These are phyloP conservation scores for Andrena dorsata DNA, from an alignment of 2,888 invertebrate genomes.

Conservation along the genomic window DNA sequence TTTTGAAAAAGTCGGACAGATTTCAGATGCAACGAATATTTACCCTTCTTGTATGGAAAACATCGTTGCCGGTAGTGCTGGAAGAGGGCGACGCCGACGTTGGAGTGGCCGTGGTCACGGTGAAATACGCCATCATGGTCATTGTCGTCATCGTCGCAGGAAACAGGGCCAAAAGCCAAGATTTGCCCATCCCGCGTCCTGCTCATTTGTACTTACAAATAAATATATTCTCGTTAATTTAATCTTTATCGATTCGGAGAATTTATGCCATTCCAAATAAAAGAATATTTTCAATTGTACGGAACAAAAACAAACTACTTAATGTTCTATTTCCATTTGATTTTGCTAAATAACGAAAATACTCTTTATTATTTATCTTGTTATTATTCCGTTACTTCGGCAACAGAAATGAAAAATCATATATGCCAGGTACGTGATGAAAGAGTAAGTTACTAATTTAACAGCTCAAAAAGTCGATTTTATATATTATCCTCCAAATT, in stretches of 20 bases:
- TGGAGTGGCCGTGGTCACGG: slow-evolving; percentile 73
- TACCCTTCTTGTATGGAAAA: slow-evolving; percentile 72
- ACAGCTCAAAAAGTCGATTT: no score
- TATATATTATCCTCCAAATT: no score
- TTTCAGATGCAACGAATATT: slow-evolving; percentile 9
- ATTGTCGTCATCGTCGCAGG: slow-evolving; percentile 77
- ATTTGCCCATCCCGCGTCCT: slow-evolving; percentile 78
- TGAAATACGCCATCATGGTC: slow-evolving; percentile 76
- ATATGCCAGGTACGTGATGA: no score
- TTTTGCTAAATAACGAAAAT: no score
- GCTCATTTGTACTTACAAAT: slow-evolving; percentile 74
- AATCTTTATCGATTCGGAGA: background rate
- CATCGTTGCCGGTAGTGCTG: slow-evolving; percentile 52
- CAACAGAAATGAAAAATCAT: no score
- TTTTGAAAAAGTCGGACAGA: background rate
- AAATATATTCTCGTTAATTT: slow-evolving; percentile 13
- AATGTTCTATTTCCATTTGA: no score
- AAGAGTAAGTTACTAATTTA: no score
- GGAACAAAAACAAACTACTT: no score
- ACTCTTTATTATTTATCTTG: no score
- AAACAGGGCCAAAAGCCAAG: slow-evolving; percentile 76
- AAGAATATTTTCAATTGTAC: no score
- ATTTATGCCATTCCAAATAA: no score
- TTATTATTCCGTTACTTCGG: no score
- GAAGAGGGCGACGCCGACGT: slow-evolving; percentile 61